These are phyloP conservation scores for Novumbra hubbsi DNA, from an alignment of 2,797 vertebrate species.

Conservation along the genomic window DNA sequence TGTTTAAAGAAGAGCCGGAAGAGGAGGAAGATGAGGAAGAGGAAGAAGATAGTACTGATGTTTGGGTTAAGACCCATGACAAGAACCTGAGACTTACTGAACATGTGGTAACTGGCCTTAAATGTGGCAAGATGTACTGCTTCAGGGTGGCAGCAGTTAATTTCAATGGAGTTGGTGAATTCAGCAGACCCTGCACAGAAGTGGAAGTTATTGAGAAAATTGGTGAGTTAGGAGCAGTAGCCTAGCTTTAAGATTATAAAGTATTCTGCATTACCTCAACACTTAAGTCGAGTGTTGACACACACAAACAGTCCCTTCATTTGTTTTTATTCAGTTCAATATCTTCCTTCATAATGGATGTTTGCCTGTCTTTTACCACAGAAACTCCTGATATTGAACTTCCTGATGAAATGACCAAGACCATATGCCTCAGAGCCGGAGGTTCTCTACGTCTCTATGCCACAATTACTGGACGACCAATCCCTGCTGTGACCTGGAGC, in stretches of 20 bases:
- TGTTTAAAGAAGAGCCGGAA: not conserved
- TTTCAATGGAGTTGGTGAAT: slow-evolving; percentile 91
- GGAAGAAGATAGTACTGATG: slow-evolving; percentile 76
- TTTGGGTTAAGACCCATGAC: slow-evolving; percentile 90
- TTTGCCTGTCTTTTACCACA: slow-evolving; percentile 52
- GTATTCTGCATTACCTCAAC: not conserved
- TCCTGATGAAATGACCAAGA: slow-evolving; percentile 94
- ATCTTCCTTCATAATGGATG: slow-evolving; percentile 23
- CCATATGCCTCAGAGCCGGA: slow-evolving; percentile 91
- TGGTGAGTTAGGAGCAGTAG: slow-evolving; percentile 73
- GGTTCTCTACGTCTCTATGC: slow-evolving; percentile 88
- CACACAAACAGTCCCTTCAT: slow-evolving; percentile 12
- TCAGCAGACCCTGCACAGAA: slow-evolving; percentile 86
- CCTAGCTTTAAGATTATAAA: not conserved
- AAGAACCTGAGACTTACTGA: slow-evolving; percentile 84
- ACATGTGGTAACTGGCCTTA: slow-evolving; percentile 81
- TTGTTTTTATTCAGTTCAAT: slow-evolving; percentile 32
- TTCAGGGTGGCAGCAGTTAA: slow-evolving; percentile 95
- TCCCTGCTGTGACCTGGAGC: slow-evolving; percentile 88
- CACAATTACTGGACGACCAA: slow-evolving; percentile 87
- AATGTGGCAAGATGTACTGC: slow-evolving; percentile 85
- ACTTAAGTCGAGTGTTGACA: not conserved
- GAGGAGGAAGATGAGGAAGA: slow-evolving; percentile 59
- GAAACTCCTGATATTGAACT: slow-evolving; percentile 98
- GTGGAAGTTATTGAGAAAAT: slow-evolving; percentile 92